These are phyloP conservation scores for Erynnis tages DNA, from an alignment of 2,888 invertebrate species.

Conservation along the genomic window DNA sequence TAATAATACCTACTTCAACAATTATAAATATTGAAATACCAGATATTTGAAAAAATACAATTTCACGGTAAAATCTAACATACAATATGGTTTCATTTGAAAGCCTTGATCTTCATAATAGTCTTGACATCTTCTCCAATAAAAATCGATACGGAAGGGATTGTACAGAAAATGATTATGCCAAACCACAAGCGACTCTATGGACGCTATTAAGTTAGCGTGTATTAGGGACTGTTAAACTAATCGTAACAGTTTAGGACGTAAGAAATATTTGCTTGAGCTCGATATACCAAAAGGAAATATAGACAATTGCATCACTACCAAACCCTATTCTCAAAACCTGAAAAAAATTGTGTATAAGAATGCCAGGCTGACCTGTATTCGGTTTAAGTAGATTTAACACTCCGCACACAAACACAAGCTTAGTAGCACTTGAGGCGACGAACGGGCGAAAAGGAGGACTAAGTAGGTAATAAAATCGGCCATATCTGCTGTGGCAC, in stretches of 20 bases:
- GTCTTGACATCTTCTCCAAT: constrained; percentile 1
- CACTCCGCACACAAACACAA: constrained; percentile 14
- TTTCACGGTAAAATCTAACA: too few relatives aligned
- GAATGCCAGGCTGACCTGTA: not conserved
- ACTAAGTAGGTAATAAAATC: constrained; percentile 12
- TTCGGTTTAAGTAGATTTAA: constrained; percentile 23
- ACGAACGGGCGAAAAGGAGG: constrained; percentile 11
- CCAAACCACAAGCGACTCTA: not conserved
- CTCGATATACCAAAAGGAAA: too few relatives aligned
- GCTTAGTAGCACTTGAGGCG: constrained; percentile 6
- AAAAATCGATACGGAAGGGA: constrained; percentile 45
- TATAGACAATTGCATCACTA: not conserved
- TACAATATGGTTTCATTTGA: not conserved
- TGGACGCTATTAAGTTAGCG: too few relatives aligned
- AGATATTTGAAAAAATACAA: too few relatives aligned
- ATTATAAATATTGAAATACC: too few relatives aligned
- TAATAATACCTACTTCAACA: too few relatives aligned
- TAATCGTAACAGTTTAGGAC: too few relatives aligned
- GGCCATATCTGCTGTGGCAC: constrained; percentile 22
- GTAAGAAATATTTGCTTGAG: too few relatives aligned
- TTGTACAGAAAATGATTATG: not conserved
- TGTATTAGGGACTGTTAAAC: too few relatives aligned
- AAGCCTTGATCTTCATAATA: constrained; percentile 10
- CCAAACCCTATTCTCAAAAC: not conserved
- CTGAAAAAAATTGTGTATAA: not conserved